phyloP scores from a whole-genome alignment of 2,888 invertebrate species.

The Catotricha subobsoleta region DNA sequence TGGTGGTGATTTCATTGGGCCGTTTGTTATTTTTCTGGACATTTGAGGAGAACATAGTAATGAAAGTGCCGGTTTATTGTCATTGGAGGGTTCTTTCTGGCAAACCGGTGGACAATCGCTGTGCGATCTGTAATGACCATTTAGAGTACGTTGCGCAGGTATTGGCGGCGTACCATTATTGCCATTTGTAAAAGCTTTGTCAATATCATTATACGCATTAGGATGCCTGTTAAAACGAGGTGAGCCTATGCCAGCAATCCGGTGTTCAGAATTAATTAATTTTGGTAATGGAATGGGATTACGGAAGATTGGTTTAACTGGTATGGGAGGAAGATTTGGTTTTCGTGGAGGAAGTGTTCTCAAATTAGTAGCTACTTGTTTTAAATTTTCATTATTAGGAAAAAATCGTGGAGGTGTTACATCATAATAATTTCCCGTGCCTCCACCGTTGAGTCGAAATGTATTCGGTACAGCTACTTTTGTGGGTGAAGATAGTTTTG shows the following conservation, averaged over 20 bases:
- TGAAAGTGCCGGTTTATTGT: conserved; percentile 16
- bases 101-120: conserved; percentile 18
- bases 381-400: conserved; percentile 9
- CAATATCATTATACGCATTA: conserved; percentile 39
- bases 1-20: conserved; percentile 2
- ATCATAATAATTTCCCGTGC: conserved; percentile 15
- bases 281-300: conserved; percentile 41
- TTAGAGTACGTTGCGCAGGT: conserved; percentile 16
- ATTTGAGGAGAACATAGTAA: conserved; percentile 38
- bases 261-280: conserved; percentile 26
- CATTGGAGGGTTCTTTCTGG: conserved; percentile 14
- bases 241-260: conserved; percentile 43
- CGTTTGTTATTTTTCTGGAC: conserved; percentile 26
- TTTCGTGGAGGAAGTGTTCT: conserved; percentile 46
- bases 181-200: conserved; percentile 26
- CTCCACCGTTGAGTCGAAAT: conserved; percentile 5
- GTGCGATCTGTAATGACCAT: conserved; percentile 19
- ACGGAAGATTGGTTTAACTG: conserved; percentile 25
- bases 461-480: background rate
- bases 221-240: conserved; percentile 42
- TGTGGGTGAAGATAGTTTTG: conserved; percentile 19
- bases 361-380: conserved; percentile 31
- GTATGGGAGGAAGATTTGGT: conserved; percentile 52
- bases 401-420: conserved; percentile 24
- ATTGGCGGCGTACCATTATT: conserved; percentile 14